A percentile compares a stretch with the other conserved stretches of the same genome.
Conservation (phyloP, 1,140 invertebrate genomes). For the Dufourea novaeangliae region DNA sequence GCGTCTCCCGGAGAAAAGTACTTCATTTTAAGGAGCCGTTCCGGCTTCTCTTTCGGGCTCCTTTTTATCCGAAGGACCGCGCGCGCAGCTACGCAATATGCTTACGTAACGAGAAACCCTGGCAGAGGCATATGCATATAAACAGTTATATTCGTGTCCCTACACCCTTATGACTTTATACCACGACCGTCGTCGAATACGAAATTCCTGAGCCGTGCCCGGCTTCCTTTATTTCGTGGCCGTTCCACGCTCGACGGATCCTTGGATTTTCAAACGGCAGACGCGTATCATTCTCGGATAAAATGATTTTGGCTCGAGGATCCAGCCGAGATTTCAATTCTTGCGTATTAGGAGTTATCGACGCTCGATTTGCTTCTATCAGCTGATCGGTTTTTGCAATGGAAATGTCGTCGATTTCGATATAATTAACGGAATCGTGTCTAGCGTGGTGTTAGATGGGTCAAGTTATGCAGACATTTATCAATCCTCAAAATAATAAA, state of each 20-base stretch:
- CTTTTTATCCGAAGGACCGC: slow-evolving; percentile 60
- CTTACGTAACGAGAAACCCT: slow-evolving; percentile 53
- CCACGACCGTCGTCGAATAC: slow-evolving; percentile 60
- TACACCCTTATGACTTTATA: slow-evolving; percentile 66
- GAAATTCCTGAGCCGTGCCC: slow-evolving; percentile 46
- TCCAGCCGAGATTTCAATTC: background rate
- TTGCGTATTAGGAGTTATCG: no score
- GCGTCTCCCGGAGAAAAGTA: background rate
- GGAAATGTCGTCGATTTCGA: no score
- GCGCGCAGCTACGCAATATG: slow-evolving; percentile 61
- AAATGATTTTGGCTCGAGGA: slow-evolving; percentile 1
- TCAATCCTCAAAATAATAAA: no score
- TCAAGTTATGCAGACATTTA: no score
- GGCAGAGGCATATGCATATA: slow-evolving; percentile 49
- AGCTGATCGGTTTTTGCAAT: no score
- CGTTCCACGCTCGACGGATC: slow-evolving; percentile 13
- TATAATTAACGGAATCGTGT: no score
- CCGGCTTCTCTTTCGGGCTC: background rate
- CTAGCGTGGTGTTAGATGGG: no score
- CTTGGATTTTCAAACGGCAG: slow-evolving; percentile 6
- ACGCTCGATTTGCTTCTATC: no score
- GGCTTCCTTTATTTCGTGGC: slow-evolving; percentile 7
- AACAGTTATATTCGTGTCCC: slow-evolving; percentile 58
- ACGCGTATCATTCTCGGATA: background rate
- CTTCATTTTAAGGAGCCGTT: slow-evolving; percentile 49